Conservation (phyloP, 1,140 invertebrate species). For the Bombus confusus region DNA sequence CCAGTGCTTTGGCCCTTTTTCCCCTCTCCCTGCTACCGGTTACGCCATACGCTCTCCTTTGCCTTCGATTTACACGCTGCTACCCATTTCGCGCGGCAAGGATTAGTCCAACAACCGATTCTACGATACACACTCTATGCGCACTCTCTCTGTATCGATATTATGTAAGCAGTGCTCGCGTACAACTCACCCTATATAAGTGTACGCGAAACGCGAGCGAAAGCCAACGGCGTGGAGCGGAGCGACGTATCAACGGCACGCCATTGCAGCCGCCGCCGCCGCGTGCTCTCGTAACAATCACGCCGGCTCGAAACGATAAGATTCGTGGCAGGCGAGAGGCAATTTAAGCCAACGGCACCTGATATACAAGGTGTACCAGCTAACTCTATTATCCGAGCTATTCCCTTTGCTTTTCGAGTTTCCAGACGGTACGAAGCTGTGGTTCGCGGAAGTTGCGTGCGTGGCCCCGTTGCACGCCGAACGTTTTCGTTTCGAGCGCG, state of each 20-base stretch:
- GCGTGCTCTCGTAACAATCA: conserved; percentile 52
- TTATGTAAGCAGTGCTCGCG: not conserved
- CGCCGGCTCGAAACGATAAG: conserved; percentile 60
- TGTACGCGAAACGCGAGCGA: conserved; percentile 3
- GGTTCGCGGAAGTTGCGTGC: conserved; percentile 1
- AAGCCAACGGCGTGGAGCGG: not conserved
- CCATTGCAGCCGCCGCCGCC: not conserved
- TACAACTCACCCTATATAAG: not conserved
- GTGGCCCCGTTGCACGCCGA: conserved; percentile 14
- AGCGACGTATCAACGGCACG: conserved; percentile 2
- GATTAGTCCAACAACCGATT: conserved; percentile 44
- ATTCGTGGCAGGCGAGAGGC: conserved; percentile 55
- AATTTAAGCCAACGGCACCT: conserved; percentile 62
- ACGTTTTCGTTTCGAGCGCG: not conserved
- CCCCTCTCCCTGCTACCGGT: not conserved
- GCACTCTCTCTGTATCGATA: conserved; percentile 1
- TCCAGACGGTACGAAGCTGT: too few species aligned
- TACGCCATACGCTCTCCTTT: conserved; percentile 1
- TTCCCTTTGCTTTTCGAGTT: conserved; percentile 27
- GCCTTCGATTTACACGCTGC: conserved; percentile 10
- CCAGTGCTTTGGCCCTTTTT: not conserved
- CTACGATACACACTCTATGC: conserved; percentile 23
- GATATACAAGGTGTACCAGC: conserved; percentile 43
- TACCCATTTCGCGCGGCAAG: conserved; percentile 18
- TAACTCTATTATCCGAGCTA: conserved; percentile 29